Base-by-base conservation (phyloP, 2,888 invertebrate species). In the Ischnus inquisitorius region DNA sequence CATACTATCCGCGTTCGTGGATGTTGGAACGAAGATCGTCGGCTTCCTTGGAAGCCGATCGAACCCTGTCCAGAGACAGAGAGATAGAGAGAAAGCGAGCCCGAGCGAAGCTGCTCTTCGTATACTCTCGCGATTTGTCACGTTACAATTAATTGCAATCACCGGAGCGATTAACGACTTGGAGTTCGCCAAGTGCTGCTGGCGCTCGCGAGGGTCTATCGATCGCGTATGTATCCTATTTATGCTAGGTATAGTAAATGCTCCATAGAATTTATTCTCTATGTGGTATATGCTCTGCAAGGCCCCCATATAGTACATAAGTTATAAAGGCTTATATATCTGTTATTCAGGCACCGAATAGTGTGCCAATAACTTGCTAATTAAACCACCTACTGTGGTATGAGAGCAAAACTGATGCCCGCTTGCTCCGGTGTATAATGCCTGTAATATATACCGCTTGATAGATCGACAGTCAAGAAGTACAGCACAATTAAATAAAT, bases 141-240 rank as follows among this genome's bases (percentile, higher is more conserved):
- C 89, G 89, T 89, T 88, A 88, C 89, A 89, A 90, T 90, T 90
- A 90, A 90, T 90, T 89, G 89, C 88, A 88, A 88, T 87, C 87
- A 87, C 88, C 84, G 87, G 84, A 85, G 88, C 5, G 88, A 89
- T 89, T 89, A 89, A 89, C 89, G 88, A 90, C 88, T 88, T 87
- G 86, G 88, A 88, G 88, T 88, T 87, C 86, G 86, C 87, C 87
- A 62, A 84, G 82, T 83, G 85, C 78, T 83, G 76, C 85, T 84
- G 80, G 84, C 84, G 86, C 78, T 83, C 80, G 69, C 48, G 77
- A 67, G 43, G 14, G 34, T n/a, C 51, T 69, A 65, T 69, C 67
- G 67, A 62, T 80, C 77, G 39, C 22, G 28, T 64, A 64, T 67
- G 57, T 76, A 79, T 82, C 74, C 77, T 68, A 76, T 75, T 81